phyloP scores from a whole-genome alignment of 2,113 vertebrate genomes.

The Carlito syrichta region DNA sequence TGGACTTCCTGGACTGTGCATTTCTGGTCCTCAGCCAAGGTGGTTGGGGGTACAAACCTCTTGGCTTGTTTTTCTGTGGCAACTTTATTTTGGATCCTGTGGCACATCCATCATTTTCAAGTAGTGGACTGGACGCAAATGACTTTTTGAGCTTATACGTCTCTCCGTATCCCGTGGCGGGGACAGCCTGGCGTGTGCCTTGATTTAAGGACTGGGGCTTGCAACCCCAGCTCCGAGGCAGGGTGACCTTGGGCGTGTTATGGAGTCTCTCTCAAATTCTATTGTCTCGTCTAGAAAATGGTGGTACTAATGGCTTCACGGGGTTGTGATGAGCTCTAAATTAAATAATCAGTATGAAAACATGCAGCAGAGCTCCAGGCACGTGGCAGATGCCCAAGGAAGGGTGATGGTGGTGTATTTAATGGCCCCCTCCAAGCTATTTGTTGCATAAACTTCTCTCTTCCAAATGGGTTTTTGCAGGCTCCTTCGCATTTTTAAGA shows the following conservation, averaged over 20 bases:
- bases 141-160: not conserved
- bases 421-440: not conserved
- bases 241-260: not conserved
- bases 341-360: not conserved
- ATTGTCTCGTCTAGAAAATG: not conserved
- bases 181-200: accelerated
- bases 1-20: accelerated
- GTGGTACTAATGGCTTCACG: not conserved
- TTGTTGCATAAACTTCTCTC: not conserved
- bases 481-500: not conserved
- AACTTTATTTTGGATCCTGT: not conserved
- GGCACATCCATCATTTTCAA: not conserved
- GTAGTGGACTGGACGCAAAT: not conserved
- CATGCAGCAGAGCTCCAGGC: not conserved
- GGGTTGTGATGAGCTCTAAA: not conserved
- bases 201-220: not conserved
- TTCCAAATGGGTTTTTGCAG: not conserved
- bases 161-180: not conserved
- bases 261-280: not conserved
- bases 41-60: not conserved
- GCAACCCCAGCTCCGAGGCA: not conserved
- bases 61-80: not conserved
- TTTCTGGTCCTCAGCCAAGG: not conserved
- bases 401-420: not conserved
- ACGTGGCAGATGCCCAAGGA: not conserved